Conservation (phyloP, 2,888 invertebrate genomes). For the Eledone cirrhosa region DNA sequence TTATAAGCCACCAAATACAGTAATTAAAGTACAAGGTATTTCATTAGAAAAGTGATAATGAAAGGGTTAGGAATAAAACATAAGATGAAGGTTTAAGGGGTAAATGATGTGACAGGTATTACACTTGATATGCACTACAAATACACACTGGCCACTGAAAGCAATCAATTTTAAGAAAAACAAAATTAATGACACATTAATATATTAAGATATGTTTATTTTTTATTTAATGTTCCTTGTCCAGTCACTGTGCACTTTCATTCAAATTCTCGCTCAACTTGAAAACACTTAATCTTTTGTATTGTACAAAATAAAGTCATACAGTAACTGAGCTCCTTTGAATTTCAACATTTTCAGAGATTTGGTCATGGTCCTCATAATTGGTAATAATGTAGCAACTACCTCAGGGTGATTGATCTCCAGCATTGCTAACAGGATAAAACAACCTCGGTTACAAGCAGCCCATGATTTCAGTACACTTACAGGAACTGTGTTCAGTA, state of each 20-base stretch:
- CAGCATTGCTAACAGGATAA: conserved; percentile 59
- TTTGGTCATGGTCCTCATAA: conserved; percentile 49
- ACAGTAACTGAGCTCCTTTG: conserved; percentile 61
- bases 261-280: background rate
- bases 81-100: no score
- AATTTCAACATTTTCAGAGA: conserved; percentile 60
- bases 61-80: no score
- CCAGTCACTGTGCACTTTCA: background rate
- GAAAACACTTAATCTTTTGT: conserved; percentile 1
- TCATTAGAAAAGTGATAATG: no score
- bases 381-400: conserved; percentile 45
- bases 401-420: conserved; percentile 58
- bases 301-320: conserved; percentile 15
- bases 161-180: no score
- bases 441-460: conserved; percentile 66
- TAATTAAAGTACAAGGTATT: no score
- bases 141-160: no score
- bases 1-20: no score
- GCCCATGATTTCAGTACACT: conserved; percentile 63
- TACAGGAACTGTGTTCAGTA: conserved; percentile 57
- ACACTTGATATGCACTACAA: no score
- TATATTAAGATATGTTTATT: no score
- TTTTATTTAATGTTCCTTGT: no score
- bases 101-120: no score
- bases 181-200: no score